phyloP scores from a whole-genome alignment of 2,888 invertebrate genomes.

The Eupeodes latifasciatus region DNA sequence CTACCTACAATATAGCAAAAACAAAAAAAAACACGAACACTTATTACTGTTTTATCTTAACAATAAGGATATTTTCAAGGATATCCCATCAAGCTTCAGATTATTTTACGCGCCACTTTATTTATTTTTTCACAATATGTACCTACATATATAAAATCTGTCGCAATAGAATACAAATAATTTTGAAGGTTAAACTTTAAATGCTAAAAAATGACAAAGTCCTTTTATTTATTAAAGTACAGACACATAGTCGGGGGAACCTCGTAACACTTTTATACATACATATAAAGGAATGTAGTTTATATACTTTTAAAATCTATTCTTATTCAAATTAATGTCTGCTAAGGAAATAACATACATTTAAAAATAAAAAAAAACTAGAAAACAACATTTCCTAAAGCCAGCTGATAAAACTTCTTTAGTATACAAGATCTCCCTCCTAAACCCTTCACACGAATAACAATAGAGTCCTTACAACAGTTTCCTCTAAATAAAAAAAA shows the following conservation, averaged over 20 bases:
- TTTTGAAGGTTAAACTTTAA: constrained; percentile 6
- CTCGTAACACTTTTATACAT: background rate
- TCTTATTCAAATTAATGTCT: constrained; percentile 49
- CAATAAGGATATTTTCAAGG: constrained; percentile 3
- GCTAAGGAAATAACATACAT: constrained; percentile 17
- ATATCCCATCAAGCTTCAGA: constrained; percentile 52
- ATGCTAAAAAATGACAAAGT: constrained; percentile 9
- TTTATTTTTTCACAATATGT: constrained; percentile 14
- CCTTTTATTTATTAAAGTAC: constrained; percentile 33
- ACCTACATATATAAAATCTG: background rate
- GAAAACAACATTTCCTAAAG: constrained; percentile 19
- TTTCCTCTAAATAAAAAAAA: constrained; percentile 28
- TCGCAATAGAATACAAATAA: background rate
- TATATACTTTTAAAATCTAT: constrained; percentile 13
- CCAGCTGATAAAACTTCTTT: constrained; percentile 68
- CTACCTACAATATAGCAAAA: background rate
- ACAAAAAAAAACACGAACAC: constrained; percentile 13
- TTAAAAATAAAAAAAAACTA: constrained; percentile 17
- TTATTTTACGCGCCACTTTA: constrained; percentile 62
- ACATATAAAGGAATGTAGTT: constrained; percentile 27
- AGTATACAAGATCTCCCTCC: constrained; percentile 24
- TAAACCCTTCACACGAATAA: constrained; percentile 62
- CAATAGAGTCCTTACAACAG: constrained; percentile 48
- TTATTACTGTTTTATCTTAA: background rate
- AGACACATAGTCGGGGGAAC: constrained; percentile 6